phyloP scores from a whole-genome alignment of 2,113 vertebrate genomes.

The Todiramphus saurophagus region DNA sequence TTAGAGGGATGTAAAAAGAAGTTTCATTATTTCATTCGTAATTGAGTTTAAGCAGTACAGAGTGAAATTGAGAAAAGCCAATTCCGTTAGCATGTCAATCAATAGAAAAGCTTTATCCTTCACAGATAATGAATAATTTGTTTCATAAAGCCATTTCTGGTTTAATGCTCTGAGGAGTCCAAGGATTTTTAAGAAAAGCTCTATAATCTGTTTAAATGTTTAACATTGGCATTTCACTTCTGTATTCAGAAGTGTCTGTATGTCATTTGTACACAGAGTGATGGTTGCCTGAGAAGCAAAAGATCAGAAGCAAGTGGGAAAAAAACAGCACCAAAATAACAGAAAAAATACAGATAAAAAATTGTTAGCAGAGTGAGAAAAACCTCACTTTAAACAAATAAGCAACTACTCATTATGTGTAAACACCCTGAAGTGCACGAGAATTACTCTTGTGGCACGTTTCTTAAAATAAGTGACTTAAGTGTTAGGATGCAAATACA shows the following conservation, averaged over 20 bases:
- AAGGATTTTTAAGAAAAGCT: conserved; percentile 1
- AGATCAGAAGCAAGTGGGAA: background rate
- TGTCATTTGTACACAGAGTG: background rate
- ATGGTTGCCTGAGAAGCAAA: background rate
- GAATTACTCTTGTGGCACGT: accelerated
- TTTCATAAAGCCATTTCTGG: background rate
- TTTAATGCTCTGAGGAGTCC: background rate
- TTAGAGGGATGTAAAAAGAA: background rate
- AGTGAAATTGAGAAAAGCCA: background rate
- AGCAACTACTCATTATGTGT: background rate
- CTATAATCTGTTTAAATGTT: background rate
- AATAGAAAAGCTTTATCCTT: background rate
- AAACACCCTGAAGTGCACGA: background rate
- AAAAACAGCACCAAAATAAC: background rate
- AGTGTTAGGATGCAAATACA: background rate
- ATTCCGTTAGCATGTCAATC: background rate
- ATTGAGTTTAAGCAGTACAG: background rate
- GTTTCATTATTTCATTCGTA: conserved; percentile 14
- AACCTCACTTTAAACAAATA: background rate
- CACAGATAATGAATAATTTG: background rate
- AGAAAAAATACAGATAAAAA: background rate
- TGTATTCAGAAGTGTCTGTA: background rate
- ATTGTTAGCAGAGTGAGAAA: background rate
- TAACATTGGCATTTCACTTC: background rate
- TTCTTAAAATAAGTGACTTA: background rate